Evolutionary conservation across 1,140 invertebrate species (phyloP), one percentile per base, ranked within the genome.

Genomic region (Pentalonia nigronervosa): DNA sequence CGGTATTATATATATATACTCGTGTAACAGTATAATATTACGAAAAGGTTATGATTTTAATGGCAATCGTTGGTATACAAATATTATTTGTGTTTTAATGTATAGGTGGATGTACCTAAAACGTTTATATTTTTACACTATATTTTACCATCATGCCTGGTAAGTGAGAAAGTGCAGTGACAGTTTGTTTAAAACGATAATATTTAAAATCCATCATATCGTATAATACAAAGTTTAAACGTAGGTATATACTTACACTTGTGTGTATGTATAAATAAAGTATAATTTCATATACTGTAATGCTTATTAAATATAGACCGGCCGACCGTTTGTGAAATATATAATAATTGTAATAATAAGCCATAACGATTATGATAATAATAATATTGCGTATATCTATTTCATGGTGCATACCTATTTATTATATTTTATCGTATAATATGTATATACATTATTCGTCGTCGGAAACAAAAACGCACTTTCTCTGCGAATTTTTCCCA

Each of bases 401-500:
- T 47, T 87, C 30, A 47, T 20, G 41, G 30, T 17, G 34, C 86
- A 23, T 48, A 17, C 41, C 41, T 34, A 84, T 36, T 21, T 84
- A 41, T 48, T 48, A 11, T 48, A 47, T 14, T 1, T 48, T 48
- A 48, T 48, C 11, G 11, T 48, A 41, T 41, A 4, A 41, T 53
- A 21, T 21, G 0, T 83, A 84, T 84, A 11, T 9, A 84, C 8
- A 8, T n/a, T 87, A 25, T 41, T 48, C 47, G 86, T 21, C 21
- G n/a, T 21, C 21, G n/a, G 25, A 47, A 83, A 47, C 84, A 47
- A 86, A 86, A 86, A 86, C 25, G 84, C 84, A 88, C 86, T 88
- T 90, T 90, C 89, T 90, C 89, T 34, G 34, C 34, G 7, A 67
- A 45, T 90, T 60, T 76, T 91, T 76, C 34, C 34, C 25, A 7